These are phyloP conservation scores for Rallus crepitans DNA, from an alignment of 2,797 vertebrate species.

Conservation along the genomic window DNA sequence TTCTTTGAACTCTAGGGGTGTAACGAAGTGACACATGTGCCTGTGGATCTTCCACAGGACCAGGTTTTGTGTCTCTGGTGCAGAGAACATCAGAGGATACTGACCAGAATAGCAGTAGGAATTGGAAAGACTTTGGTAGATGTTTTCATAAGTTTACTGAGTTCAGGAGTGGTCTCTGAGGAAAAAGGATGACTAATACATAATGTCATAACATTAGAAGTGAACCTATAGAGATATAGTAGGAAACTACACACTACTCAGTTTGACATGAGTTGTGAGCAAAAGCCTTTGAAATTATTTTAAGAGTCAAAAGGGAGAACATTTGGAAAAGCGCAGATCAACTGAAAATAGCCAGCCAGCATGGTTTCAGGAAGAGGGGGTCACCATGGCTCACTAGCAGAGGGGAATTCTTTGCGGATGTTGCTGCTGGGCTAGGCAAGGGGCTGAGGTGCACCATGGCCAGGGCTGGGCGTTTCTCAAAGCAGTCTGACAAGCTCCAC, in stretches of 20 bases:
- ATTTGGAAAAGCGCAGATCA: conserved; percentile 73
- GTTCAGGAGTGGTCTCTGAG: conserved; percentile 61
- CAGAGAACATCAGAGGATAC: not conserved
- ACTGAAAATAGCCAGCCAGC: conserved; percentile 42
- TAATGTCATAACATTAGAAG: conserved; percentile 63
- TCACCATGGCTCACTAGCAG: conserved; percentile 74
- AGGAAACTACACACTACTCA: conserved; percentile 66
- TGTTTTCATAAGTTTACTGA: conserved; percentile 69
- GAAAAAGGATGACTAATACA: conserved; percentile 63
- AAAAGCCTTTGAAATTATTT: conserved; percentile 76
- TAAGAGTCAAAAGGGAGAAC: conserved; percentile 77
- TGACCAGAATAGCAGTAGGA: conserved; percentile 17
- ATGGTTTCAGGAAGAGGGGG: conserved; percentile 73
- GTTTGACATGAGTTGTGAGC: conserved; percentile 78
- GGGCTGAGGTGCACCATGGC: not conserved
- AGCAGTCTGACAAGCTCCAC: not conserved
- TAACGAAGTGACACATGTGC: not conserved
- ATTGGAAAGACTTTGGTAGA: conserved; percentile 29
- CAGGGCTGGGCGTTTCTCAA: not conserved
- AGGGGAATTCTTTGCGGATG: conserved; percentile 68
- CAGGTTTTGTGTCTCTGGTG: not conserved
- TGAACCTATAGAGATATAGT: conserved; percentile 56
- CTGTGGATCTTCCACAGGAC: not conserved
- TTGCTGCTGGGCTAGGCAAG: conserved; percentile 41
- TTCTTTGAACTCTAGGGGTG: not conserved